These are phyloP conservation scores for Andrena marginata DNA, from an alignment of 2,888 invertebrate genomes.

Conservation along the genomic window DNA sequence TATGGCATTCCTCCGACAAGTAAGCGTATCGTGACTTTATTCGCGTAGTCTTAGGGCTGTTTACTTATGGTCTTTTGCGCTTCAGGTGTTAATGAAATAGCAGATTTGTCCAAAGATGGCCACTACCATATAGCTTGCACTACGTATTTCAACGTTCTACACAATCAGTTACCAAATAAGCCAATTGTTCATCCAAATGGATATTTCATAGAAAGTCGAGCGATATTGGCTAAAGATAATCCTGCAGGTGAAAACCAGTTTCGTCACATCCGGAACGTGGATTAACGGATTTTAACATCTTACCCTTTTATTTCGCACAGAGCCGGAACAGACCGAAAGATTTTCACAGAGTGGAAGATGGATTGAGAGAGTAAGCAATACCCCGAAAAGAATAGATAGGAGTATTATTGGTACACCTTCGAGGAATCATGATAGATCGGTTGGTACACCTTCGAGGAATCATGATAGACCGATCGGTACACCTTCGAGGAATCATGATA, in stretches of 20 bases:
- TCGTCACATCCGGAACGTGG: neutral
- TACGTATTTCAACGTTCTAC: slow-evolving; percentile 92
- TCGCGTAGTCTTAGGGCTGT: neutral
- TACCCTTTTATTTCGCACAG: slow-evolving; percentile 26
- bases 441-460: slow-evolving; percentile 42
- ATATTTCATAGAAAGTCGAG: slow-evolving; percentile 90
- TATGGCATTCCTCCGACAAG: slow-evolving; percentile 89
- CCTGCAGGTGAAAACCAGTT: neutral
- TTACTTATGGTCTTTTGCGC: slow-evolving; percentile 13
- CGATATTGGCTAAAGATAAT: slow-evolving; percentile 71
- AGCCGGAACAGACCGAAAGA: slow-evolving; percentile 42
- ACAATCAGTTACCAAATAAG: slow-evolving; percentile 88
- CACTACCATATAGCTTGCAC: slow-evolving; percentile 96
- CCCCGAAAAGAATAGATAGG: slow-evolving; percentile 32
- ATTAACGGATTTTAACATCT: neutral
- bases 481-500: slow-evolving; percentile 41
- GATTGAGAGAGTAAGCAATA: slow-evolving; percentile 28
- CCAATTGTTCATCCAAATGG: slow-evolving; percentile 96
- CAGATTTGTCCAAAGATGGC: slow-evolving; percentile 90
- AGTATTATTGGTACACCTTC: slow-evolving; percentile 15
- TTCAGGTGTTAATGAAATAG: slow-evolving; percentile 90
- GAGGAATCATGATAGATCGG: slow-evolving; percentile 2
- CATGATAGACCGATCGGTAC: slow-evolving; percentile 24
- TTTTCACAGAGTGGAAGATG: slow-evolving; percentile 48
- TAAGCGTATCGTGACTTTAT: slow-evolving; percentile 76